phyloP scores from a whole-genome alignment of 2,113 vertebrate genomes.

The Calidris pygmaea region DNA sequence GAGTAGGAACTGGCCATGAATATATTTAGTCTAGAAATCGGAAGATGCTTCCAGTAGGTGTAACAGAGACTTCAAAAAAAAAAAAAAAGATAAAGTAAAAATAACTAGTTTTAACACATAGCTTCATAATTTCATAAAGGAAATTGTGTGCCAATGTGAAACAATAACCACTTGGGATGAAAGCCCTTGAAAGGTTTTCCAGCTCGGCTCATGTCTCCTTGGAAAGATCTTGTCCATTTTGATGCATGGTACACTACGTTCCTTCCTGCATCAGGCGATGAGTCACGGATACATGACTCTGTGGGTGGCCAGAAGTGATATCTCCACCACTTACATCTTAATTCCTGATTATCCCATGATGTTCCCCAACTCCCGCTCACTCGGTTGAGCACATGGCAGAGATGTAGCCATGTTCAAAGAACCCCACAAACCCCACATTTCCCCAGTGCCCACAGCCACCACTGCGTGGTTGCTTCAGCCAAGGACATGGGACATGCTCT shows the following conservation, averaged over 20 bases:
- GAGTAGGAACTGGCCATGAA: conserved; percentile 22
- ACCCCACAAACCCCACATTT: background rate
- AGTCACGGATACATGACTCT: conserved; percentile 56
- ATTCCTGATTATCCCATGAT: conserved; percentile 59
- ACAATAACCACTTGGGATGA: background rate
- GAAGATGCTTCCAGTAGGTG: conserved; percentile 51
- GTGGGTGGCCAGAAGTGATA: conserved; percentile 65
- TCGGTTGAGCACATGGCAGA: background rate
- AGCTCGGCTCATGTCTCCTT: background rate
- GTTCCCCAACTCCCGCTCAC: conserved; percentile 32
- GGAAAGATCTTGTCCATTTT: conserved; percentile 50
- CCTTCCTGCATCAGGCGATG: conserved; percentile 61
- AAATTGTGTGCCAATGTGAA: background rate
- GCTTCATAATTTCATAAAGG: background rate
- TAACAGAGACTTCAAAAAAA: background rate
- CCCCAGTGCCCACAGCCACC: background rate
- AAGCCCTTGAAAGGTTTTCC: background rate
- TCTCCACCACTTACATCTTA: conserved; percentile 48
- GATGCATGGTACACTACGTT: background rate
- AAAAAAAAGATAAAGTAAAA: background rate
- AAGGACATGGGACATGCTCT: background rate
- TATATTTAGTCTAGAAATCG: conserved; percentile 42
- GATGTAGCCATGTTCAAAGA: background rate
- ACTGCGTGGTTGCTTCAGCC: background rate
- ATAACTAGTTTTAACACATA: background rate